phyloP scores from a whole-genome alignment of 1,140 invertebrate genomes.

The Neodiprion pinetum region DNA sequence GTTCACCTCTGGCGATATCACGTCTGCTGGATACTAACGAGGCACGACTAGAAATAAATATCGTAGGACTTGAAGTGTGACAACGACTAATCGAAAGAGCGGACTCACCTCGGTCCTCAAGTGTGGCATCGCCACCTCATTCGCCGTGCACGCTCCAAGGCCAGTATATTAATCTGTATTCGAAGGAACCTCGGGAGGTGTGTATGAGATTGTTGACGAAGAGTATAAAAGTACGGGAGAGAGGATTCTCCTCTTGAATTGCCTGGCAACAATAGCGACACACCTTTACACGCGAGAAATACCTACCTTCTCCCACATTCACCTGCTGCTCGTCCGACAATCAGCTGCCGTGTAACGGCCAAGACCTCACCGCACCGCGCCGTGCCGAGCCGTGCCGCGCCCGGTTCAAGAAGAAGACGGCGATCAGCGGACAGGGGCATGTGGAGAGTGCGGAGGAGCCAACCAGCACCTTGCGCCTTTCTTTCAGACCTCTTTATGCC shows the following conservation, averaged over 20 bases:
- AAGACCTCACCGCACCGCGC: neutral
- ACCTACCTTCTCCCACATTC: slow-evolving; percentile 6
- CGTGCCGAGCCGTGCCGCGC: neutral
- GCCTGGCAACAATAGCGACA: slow-evolving; percentile 6
- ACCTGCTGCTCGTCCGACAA: neutral
- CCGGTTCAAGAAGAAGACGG: neutral
- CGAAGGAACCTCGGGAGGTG: no score
- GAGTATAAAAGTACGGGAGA: neutral
- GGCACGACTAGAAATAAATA: neutral
- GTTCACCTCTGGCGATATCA: neutral
- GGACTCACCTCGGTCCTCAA: no score
- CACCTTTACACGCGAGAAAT: neutral
- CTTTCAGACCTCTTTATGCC: neutral
- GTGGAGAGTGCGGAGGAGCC: neutral
- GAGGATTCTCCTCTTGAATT: neutral
- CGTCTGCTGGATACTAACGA: neutral
- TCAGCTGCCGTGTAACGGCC: neutral
- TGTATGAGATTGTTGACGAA: neutral
- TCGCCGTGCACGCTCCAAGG: no score
- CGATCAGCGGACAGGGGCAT: neutral
- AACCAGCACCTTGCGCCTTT: neutral
- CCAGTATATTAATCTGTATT: no score
- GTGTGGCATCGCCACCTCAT: no score
- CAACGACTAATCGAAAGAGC: no score
- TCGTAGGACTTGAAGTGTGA: neutral